Evolutionary conservation across 2,113 vertebrate genomes (phyloP).

Genomic region (Cyprinodon brontotheroides): DNA sequence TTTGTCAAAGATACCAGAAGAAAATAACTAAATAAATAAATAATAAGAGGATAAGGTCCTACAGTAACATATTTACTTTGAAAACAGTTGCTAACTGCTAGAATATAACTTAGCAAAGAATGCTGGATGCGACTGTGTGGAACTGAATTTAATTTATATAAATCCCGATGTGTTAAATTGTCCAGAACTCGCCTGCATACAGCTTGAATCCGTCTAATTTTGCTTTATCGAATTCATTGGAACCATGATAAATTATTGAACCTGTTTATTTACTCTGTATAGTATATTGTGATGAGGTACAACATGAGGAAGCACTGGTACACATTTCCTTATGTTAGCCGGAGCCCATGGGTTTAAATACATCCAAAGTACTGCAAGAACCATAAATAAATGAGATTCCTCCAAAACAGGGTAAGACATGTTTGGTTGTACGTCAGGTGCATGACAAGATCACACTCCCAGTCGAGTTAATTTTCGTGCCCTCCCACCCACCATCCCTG

Average conservation of each 20-base stretch:
- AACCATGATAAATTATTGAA: background rate
- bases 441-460: constrained; percentile 76
- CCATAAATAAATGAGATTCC: constrained; percentile 41
- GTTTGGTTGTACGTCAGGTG: constrained; percentile 75
- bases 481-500: constrained; percentile 27
- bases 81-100: background rate
- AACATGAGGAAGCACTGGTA: background rate
- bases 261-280: background rate
- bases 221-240: no score
- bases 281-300: background rate
- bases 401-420: constrained; percentile 57
- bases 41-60: no score
- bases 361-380: constrained; percentile 19
- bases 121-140: background rate
- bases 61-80: no score
- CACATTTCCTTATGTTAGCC: constrained; percentile 1
- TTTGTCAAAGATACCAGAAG: background rate
- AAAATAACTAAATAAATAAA: background rate
- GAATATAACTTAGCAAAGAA: background rate
- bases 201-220: no score
- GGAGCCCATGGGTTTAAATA: constrained; percentile 19
- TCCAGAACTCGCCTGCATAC: no score
- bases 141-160: background rate
- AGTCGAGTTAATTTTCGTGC: constrained; percentile 78
- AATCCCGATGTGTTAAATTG: no score